Percentiles rank a stretch among this genome's conserved stretches.
These are phyloP conservation scores for Chitala chitala DNA, from an alignment of 2,113 vertebrate species.

Conservation along the genomic window DNA sequence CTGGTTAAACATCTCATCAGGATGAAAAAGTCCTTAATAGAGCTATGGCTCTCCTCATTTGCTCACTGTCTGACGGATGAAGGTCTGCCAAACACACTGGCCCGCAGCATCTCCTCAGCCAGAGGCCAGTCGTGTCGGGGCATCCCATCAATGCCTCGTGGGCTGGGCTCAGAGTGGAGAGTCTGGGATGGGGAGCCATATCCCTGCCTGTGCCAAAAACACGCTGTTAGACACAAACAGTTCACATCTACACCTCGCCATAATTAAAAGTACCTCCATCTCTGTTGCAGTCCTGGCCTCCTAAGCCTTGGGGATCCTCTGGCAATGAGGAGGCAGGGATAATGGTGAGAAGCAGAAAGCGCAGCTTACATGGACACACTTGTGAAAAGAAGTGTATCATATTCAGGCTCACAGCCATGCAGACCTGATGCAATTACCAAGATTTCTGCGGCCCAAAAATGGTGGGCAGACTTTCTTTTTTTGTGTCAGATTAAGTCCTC, in stretches of 20 bases:
- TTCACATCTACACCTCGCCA: constrained; percentile 29
- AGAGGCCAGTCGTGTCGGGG: background rate
- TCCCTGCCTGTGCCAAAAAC: constrained; percentile 24
- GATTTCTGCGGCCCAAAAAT: background rate
- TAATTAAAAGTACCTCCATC: constrained; percentile 31
- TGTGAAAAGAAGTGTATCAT: background rate
- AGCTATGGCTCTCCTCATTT: constrained; percentile 19
- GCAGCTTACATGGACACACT: background rate
- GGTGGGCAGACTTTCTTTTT: background rate
- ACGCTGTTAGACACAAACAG: constrained; percentile 39
- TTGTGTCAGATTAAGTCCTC: background rate
- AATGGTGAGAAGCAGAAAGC: background rate
- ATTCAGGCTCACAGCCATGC: background rate
- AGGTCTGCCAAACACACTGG: background rate
- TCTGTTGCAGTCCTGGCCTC: background rate
- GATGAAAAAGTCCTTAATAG: constrained; percentile 40
- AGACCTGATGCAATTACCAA: background rate
- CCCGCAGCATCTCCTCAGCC: background rate
- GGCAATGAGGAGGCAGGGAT: background rate
- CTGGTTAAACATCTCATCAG: constrained; percentile 40
- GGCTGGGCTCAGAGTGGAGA: constrained; percentile 19
- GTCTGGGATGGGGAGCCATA: constrained; percentile 30
- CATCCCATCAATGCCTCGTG: background rate
- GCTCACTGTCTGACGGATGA: constrained; percentile 1
- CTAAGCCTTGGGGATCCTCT: background rate